Base-by-base conservation (phyloP, 2,888 invertebrate species). In the Argyresthia albistria region DNA sequence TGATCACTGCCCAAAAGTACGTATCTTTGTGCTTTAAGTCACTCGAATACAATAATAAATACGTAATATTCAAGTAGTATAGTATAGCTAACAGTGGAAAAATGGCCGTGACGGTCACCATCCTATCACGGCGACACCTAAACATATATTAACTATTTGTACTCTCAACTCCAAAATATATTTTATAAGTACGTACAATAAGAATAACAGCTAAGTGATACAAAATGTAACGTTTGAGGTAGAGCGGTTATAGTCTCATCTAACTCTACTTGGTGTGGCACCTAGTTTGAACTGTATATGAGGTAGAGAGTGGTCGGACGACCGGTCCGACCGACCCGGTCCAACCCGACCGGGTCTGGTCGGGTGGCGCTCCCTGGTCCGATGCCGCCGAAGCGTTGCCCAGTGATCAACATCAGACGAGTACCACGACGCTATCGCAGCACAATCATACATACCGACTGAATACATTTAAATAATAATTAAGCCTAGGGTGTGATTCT, bases 1-100 rank as follows among this genome's bases (percentile, higher is more conserved):
- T 87, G 86, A 87, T 87, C 86, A 87, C 86, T 86, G 86, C 86
- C 86, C 84, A 83, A 79, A 80, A 80, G 84, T 87, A 86, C 84
- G 86, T 86, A 86, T 86, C 73, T 86, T 86, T 86, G 84, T 84
- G 86, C 86, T 81, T 74, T 74, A 71, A 77, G 77, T 83, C 83
- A 76, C 78, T 78, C 79, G 77, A 76, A 78, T 77, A 79, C 83
- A 83, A 84, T 83, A 80, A 80, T 74, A 76, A 43, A 45, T 12
- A 36, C 8, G 2, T 7, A 36, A 36, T 8, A 16, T 11, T 49
- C 14, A 14, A 70, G 76, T 75, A 80, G 75, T 72, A 70, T 66
- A 70, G 70, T 76, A 74, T 75, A 70, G 73, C 72, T 70, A 72
- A 76, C 73, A 68, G 64, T 47, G 53, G 64, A 70, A 52, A 15